These are phyloP conservation scores for Galaxea fascicularis DNA, from an alignment of 92 coral and sea anemone species.

Conservation along the genomic window DNA sequence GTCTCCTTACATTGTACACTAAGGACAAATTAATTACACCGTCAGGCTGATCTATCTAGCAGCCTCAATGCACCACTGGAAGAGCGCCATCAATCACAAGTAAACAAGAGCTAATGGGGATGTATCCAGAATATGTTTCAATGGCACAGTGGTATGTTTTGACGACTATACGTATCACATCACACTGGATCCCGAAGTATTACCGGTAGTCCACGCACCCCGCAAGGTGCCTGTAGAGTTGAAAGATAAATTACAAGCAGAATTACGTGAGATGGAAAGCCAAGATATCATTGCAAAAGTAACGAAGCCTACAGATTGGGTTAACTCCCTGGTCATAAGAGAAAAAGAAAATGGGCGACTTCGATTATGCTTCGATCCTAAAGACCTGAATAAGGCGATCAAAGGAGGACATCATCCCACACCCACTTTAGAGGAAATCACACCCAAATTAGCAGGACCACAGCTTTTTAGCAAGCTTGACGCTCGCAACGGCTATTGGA, in stretches of 20 bases:
- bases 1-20: constrained; percentile 56
- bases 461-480: constrained; percentile 44
- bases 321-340: constrained; percentile 2
- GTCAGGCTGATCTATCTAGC: not conserved
- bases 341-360: not conserved
- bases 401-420: too few species aligned
- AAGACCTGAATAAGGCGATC: too few species aligned
- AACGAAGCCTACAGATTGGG: not conserved
- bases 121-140: not conserved
- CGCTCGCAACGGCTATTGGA: constrained; percentile 49
- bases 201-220: constrained; percentile 3
- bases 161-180: not conserved
- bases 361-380: constrained; percentile 27
- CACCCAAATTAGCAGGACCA: constrained; percentile 45
- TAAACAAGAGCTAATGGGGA: not conserved
- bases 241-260: constrained; percentile 13
- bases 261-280: constrained; percentile 29
- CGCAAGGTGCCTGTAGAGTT: constrained; percentile 13
- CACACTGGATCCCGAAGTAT: not conserved
- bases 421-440: constrained; percentile 50
- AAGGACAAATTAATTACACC: constrained; percentile 4
- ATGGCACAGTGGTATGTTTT: not conserved
- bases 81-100: not conserved
- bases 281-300: constrained; percentile 17
- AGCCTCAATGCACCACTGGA: not conserved